phyloP scores from a whole-genome alignment of 2,797 vertebrate genomes.

The Micropoecilia bifurca region DNA sequence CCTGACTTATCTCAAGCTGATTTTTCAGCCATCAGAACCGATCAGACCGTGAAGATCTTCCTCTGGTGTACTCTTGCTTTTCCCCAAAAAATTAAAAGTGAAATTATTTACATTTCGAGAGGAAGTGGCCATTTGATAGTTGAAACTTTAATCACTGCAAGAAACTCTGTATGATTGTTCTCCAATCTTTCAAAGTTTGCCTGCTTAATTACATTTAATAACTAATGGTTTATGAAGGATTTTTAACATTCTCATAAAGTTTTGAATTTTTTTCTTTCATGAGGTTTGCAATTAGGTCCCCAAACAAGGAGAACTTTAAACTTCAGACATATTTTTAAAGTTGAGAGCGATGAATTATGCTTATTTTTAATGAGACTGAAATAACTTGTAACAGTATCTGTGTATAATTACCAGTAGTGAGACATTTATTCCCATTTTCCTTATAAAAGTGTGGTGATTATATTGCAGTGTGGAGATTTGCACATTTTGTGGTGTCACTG shows the following conservation, averaged over 20 bases:
- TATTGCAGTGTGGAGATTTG: background rate
- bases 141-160: background rate
- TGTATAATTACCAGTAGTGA: background rate
- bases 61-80: background rate
- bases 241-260: background rate
- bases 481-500: slow-evolving; percentile 6
- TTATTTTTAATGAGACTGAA: background rate
- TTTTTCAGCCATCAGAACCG: background rate
- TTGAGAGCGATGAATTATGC: background rate
- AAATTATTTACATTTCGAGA: background rate
- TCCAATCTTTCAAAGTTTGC: background rate
- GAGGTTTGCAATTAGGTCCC: background rate
- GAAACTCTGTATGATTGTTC: background rate
- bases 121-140: background rate
- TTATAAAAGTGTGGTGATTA: background rate
- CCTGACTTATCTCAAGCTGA: background rate
- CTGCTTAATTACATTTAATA: background rate
- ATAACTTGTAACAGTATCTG: background rate
- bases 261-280: background rate
- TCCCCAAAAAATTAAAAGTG: background rate
- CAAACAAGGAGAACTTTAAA: background rate
- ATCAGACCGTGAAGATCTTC: background rate
- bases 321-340: background rate
- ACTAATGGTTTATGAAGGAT: background rate
- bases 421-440: background rate